phyloP scores from a whole-genome alignment of 2,888 invertebrate species.

The Ichneumoninae sp. region DNA sequence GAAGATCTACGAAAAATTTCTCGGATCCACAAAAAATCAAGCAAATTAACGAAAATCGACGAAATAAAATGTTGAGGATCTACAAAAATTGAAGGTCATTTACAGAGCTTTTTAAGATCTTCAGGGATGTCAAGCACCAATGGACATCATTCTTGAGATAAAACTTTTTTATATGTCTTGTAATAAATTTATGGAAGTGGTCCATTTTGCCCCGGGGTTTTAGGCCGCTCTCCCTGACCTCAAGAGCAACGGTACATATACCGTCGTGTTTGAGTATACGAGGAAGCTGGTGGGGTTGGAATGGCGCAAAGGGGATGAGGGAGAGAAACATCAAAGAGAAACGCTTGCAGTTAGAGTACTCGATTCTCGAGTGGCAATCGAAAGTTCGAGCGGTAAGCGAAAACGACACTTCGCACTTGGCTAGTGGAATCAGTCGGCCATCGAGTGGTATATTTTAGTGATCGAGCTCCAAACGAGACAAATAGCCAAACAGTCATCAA shows the following conservation, averaged over 20 bases:
- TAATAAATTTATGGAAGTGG: background rate
- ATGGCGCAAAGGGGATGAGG: conserved; percentile 4
- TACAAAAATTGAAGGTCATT: background rate
- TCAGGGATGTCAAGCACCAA: background rate
- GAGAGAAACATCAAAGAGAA: conserved; percentile 33
- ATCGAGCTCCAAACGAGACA: background rate
- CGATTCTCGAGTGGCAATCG: conserved; percentile 31
- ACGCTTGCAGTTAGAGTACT: conserved; percentile 10
- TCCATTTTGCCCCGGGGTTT: background rate
- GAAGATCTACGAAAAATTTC: too few species aligned
- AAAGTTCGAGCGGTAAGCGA: conserved; percentile 22
- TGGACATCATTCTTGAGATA: background rate
- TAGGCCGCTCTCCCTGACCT: background rate
- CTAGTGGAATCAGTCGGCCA: conserved; percentile 33
- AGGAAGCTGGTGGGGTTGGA: background rate
- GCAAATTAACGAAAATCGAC: background rate
- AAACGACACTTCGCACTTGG: conserved; percentile 14
- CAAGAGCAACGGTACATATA: background rate
- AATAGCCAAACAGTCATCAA: background rate
- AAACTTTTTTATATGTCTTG: background rate
- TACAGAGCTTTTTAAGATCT: background rate
- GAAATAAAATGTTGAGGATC: background rate
- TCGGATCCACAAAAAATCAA: background rate
- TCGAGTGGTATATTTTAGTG: background rate
- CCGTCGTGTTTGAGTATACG: conserved; percentile 2